These are phyloP conservation scores for Magallana nippona DNA, from an alignment of 2,888 invertebrate genomes.

Conservation along the genomic window DNA sequence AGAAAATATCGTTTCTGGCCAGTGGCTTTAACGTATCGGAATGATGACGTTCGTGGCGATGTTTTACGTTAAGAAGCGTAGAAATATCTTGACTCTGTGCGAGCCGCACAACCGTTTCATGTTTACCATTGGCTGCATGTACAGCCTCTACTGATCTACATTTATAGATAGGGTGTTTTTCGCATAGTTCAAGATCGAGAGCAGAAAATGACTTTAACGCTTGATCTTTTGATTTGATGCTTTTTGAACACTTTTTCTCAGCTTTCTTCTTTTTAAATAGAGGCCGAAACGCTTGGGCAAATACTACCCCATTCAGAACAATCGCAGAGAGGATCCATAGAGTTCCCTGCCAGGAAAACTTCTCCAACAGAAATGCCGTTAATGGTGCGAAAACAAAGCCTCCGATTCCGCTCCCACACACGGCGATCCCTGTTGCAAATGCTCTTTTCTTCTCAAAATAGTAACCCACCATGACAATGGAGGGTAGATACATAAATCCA, in stretches of 20 bases:
- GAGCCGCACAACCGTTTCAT: constrained; percentile 50
- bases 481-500: constrained; percentile 96
- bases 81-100: constrained; percentile 60
- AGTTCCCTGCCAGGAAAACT: constrained; percentile 88
- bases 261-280: constrained; percentile 79
- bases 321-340: constrained; percentile 90
- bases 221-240: constrained; percentile 2
- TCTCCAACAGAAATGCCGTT: constrained; percentile 84
- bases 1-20: constrained; percentile 96
- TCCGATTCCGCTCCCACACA: constrained; percentile 97
- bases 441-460: constrained; percentile 98
- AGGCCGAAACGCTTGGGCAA: constrained; percentile 91
- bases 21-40: constrained; percentile 83
- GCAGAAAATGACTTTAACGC: constrained; percentile 9
- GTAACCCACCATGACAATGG: constrained; percentile 96
- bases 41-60: constrained; percentile 43
- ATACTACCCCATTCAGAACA: constrained; percentile 87
- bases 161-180: constrained; percentile 54
- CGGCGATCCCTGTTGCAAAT: constrained; percentile 95
- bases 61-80: neutral
- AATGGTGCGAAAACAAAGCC: constrained; percentile 92
- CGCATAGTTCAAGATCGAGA: constrained; percentile 15
- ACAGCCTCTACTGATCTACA: constrained; percentile 59
- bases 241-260: neutral
- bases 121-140: neutral